phyloP scores from a whole-genome alignment of 2,113 vertebrate genomes.

The Chunga burmeisteri region DNA sequence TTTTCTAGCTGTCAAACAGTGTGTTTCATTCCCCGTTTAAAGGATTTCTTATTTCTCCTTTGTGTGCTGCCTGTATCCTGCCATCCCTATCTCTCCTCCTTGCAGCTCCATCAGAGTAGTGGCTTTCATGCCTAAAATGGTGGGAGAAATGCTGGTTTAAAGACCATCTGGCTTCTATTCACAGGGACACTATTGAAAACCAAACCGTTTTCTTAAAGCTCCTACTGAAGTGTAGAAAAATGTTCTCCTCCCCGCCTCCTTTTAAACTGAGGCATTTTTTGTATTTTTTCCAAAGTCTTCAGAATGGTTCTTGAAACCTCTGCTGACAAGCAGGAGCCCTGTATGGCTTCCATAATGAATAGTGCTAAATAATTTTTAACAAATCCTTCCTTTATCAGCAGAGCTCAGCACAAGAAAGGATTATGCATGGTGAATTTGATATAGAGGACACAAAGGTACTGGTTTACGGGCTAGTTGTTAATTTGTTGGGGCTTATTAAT shows the following conservation, averaged over 20 bases:
- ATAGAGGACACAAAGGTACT: constrained; percentile 21
- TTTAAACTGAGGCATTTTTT: neutral
- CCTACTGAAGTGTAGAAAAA: constrained; percentile 19
- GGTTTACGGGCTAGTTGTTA: constrained; percentile 28
- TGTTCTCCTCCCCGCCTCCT: neutral
- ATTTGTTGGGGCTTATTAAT: constrained; percentile 16
- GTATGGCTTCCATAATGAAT: constrained; percentile 26
- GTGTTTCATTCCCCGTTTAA: constrained; percentile 49
- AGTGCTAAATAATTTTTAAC: constrained; percentile 56
- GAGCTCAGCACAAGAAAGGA: constrained; percentile 40
- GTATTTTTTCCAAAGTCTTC: neutral
- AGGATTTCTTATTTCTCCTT: constrained; percentile 56
- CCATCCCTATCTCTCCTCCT: constrained; percentile 16
- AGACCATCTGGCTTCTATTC: constrained; percentile 48
- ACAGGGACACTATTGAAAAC: constrained; percentile 36
- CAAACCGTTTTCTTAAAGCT: constrained; percentile 24
- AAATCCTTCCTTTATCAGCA: constrained; percentile 61
- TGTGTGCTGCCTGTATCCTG: constrained; percentile 25
- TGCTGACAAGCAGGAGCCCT: constrained; percentile 19
- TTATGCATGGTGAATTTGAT: constrained; percentile 47
- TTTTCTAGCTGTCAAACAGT: constrained; percentile 50
- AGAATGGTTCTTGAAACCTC: constrained; percentile 10
- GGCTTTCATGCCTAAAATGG: constrained; percentile 57
- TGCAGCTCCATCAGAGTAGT: neutral
- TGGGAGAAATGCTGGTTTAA: constrained; percentile 29